These are phyloP conservation scores for Epirrhoe tristata DNA, from an alignment of 2,888 invertebrate species.

Conservation along the genomic window DNA sequence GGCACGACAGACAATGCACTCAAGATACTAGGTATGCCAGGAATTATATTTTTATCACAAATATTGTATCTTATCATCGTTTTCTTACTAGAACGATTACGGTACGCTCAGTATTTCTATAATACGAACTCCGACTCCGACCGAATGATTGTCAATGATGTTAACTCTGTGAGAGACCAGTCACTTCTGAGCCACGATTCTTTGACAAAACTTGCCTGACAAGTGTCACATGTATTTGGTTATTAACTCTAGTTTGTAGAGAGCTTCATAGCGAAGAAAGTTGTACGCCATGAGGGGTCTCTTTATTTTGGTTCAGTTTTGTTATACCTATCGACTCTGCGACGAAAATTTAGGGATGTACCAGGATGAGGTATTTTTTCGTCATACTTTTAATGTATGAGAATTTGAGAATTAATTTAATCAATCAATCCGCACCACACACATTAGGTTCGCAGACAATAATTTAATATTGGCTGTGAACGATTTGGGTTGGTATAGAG, in stretches of 20 bases:
- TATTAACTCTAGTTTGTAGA: neutral
- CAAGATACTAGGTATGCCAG: conserved; percentile 12
- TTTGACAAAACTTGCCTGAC: conserved; percentile 6
- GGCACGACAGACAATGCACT: conserved; percentile 8
- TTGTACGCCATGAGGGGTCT: neutral
- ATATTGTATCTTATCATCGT: conserved; percentile 42
- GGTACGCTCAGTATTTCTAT: conserved; percentile 32
- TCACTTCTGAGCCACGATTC: neutral
- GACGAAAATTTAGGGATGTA: neutral
- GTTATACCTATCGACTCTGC: neutral
- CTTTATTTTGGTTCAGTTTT: neutral
- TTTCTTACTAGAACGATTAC: conserved; percentile 40
- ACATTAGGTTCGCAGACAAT: no score
- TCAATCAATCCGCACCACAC: neutral
- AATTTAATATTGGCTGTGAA: no score
- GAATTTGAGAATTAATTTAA: neutral
- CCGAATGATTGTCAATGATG: conserved; percentile 11
- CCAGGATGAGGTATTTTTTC: neutral
- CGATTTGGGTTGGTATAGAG: no score
- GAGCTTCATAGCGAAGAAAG: neutral
- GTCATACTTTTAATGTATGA: neutral
- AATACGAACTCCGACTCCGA: conserved; percentile 23
- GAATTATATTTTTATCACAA: conserved; percentile 35
- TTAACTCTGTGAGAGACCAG: conserved; percentile 6
- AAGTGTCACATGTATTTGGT: conserved; percentile 4